These are phyloP conservation scores for Percina caprodes DNA, from an alignment of 2,113 vertebrate species.

Conservation along the genomic window DNA sequence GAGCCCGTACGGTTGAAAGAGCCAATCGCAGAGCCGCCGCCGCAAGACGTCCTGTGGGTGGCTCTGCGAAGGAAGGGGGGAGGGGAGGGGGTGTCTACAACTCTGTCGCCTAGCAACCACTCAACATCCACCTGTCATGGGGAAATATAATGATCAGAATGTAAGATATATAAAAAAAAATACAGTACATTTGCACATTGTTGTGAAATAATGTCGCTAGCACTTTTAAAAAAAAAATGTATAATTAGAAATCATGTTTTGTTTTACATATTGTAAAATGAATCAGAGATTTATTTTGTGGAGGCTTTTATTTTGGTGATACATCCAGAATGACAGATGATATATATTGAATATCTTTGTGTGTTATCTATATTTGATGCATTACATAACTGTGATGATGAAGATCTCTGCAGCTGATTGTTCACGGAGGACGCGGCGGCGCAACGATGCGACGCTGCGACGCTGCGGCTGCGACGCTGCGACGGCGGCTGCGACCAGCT, in stretches of 20 bases:
- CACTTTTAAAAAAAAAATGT: slow-evolving; percentile 64
- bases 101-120: slow-evolving; percentile 71
- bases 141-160: slow-evolving; percentile 64
- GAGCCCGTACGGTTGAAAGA: slow-evolving; percentile 35
- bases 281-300: slow-evolving; percentile 86
- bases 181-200: slow-evolving; percentile 77
- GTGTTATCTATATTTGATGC: slow-evolving; percentile 80
- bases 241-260: slow-evolving; percentile 56
- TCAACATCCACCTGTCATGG: slow-evolving; percentile 7
- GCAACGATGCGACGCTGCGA: no score
- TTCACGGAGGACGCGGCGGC: no score
- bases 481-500: background rate
- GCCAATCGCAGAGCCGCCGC: slow-evolving; percentile 59
- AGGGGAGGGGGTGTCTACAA: slow-evolving; percentile 66
- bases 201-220: slow-evolving; percentile 76
- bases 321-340: slow-evolving; percentile 63
- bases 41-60: background rate
- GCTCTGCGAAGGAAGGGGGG: slow-evolving; percentile 28
- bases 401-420: slow-evolving; percentile 49
- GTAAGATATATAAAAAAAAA: slow-evolving; percentile 60
- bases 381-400: slow-evolving; percentile 69
- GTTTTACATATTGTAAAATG: slow-evolving; percentile 82
- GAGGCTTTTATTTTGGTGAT: slow-evolving; percentile 83
- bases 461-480: no score
- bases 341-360: slow-evolving; percentile 74